Conservation (phyloP, 2,888 invertebrate genomes). For the Synergus laeviventris region DNA sequence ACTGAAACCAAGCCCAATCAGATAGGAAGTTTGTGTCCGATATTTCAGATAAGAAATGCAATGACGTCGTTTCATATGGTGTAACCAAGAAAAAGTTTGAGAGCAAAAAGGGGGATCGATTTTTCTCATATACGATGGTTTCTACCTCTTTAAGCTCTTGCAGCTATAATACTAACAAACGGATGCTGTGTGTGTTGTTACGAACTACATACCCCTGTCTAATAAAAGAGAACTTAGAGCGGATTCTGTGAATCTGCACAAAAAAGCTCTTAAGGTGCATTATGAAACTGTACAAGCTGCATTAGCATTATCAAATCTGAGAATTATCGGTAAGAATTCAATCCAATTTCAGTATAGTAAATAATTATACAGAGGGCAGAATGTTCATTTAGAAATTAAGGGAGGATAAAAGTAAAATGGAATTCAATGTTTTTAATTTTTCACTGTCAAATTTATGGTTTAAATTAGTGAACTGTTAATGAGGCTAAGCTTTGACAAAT, state of each 20-base stretch:
- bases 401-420: too few species aligned
- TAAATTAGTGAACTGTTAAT: too few species aligned
- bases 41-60: slow-evolving; percentile 38
- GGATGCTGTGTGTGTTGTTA: neutral
- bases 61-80: slow-evolving; percentile 1
- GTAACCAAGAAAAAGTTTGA: slow-evolving; percentile 26
- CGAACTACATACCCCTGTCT: neutral
- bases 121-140: neutral
- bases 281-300: neutral
- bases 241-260: neutral
- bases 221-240: neutral
- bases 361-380: too few species aligned
- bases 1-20: neutral
- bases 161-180: neutral
- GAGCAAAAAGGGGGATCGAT: slow-evolving; percentile 30
- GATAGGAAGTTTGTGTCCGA: neutral
- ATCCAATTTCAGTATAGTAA: too few species aligned
- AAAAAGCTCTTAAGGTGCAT: neutral
- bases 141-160: slow-evolving; percentile 7
- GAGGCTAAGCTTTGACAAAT: too few species aligned
- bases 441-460: too few species aligned
- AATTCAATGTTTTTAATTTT: too few species aligned
- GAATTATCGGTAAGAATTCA: too few species aligned
- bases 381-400: too few species aligned
- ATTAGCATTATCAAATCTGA: neutral